Percentiles rank a stretch among this genome's conserved stretches.
Conservation (phyloP, 2,888 invertebrate genomes). For the Biston betularia region DNA sequence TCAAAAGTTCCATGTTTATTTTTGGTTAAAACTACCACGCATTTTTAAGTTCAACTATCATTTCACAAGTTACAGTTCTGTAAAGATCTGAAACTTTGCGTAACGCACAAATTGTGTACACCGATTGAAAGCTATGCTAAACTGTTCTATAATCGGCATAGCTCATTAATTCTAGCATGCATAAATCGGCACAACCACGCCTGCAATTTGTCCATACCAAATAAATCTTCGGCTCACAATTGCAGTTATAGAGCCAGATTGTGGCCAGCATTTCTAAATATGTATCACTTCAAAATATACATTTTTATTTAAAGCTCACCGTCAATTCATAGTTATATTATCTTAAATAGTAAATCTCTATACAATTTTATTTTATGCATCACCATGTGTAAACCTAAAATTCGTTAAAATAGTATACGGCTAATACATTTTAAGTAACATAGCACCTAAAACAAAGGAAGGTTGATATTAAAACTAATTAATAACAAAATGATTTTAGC, state of each 20-base stretch:
- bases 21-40: neutral
- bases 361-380: no score
- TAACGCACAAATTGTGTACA: slow-evolving; percentile 6
- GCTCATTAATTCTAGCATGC: slow-evolving; percentile 30
- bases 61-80: no score
- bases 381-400: no score
- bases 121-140: slow-evolving; percentile 5
- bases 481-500: no score
- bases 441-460: no score
- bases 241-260: neutral
- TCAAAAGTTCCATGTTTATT: no score
- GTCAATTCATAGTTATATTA: no score
- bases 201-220: slow-evolving; percentile 53
- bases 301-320: no score
- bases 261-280: slow-evolving; percentile 4
- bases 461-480: no score
- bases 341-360: no score
- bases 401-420: no score
- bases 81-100: neutral
- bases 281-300: slow-evolving; percentile 3
- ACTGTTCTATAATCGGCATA: neutral
- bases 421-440: no score
- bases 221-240: slow-evolving; percentile 49
- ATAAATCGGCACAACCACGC: slow-evolving; percentile 46
- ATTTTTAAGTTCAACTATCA: neutral